phyloP scores from a whole-genome alignment of 1,140 invertebrate genomes.

The Brachionus rubens region DNA sequence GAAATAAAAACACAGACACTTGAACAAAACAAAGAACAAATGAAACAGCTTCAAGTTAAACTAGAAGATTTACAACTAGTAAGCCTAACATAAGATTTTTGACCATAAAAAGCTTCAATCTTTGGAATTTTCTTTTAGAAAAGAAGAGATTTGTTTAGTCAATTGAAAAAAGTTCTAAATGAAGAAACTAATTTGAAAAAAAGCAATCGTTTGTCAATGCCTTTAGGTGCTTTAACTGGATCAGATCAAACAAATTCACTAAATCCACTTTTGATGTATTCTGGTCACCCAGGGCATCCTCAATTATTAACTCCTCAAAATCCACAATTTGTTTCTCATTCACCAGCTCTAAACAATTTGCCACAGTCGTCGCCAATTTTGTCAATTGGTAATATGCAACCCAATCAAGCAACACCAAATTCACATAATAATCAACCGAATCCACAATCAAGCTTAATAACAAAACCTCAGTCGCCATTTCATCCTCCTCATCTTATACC shows the following conservation, averaged over 20 bases:
- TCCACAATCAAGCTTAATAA: neutral
- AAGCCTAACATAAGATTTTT: neutral
- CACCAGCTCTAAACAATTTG: neutral
- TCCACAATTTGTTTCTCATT: conserved; percentile 1
- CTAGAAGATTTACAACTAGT: conserved; percentile 27
- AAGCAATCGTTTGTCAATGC: neutral
- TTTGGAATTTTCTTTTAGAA: neutral
- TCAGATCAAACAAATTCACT: neutral
- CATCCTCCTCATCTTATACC: neutral
- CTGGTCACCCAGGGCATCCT: conserved; percentile 12
- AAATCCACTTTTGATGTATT: conserved; percentile 10
- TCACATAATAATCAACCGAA: neutral
- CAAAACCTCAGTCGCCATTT: neutral
- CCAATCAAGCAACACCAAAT: neutral
- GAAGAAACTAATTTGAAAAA: conserved; percentile 44
- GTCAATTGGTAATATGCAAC: neutral
- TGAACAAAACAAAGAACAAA: conserved; percentile 36
- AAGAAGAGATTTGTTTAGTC: conserved; percentile 33
- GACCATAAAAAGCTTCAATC: neutral
- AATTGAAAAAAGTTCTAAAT: conserved; percentile 43
- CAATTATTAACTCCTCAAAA: conserved; percentile 12
- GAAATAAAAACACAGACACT: conserved; percentile 37
- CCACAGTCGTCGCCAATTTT: neutral
- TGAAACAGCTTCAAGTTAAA: neutral
- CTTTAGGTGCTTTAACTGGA: neutral